Evolutionary conservation across 2,113 vertebrate genomes (phyloP), one percentile per base, ranked within the genome.

Genomic region (Salvator merianae): DNA sequence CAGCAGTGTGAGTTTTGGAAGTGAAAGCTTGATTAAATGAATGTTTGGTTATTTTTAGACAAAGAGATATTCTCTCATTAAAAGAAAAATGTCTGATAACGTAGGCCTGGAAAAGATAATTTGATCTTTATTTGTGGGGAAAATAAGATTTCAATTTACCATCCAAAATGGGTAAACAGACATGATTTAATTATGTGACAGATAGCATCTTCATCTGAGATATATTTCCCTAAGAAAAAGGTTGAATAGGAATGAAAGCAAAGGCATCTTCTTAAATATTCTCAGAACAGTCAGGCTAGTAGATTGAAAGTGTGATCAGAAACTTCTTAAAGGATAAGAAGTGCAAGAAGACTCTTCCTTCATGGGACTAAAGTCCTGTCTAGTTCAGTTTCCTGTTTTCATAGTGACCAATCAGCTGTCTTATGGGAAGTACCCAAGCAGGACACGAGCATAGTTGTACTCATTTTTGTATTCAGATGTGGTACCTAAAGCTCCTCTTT

Each of bases 1-100:
- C 83, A 90, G 79, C 43, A 87, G 38, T 79, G 65, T 91, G 90
- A 84, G 81, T 89, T 91, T 92, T 90, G 82, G n/a, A 86, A 88
- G 87, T 89, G 81, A 92, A 72, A 6, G 20, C 24, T 90, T 90
- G 81, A 88, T 90, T 93, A 88, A 70, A 50, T 84, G 50, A 84
- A 53, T 78, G 55, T 84, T 87, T 75, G 91, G 69, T n/a, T 83
- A 59, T 75, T 87, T 89, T 85, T 82, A 79, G 87, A 88, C 87
- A 83, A 78, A 86, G 85, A 74, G 62, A 87, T 85, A 86, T 79
- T 50, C 30, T 40, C 68, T 83, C 69, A 73, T 87, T 87, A 82
- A 82, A 90, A 77, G 59, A 24, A 83, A 85, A 88, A 88, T 75
- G 59, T 5, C 13, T 81, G 18, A 66, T 83, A 90, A 63, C 26